Evolutionary conservation across 92 coral and sea anemone genomes (phyloP), one percentile per base, ranked within the genome.

Genomic region (Epizoanthus rinbou): DNA sequence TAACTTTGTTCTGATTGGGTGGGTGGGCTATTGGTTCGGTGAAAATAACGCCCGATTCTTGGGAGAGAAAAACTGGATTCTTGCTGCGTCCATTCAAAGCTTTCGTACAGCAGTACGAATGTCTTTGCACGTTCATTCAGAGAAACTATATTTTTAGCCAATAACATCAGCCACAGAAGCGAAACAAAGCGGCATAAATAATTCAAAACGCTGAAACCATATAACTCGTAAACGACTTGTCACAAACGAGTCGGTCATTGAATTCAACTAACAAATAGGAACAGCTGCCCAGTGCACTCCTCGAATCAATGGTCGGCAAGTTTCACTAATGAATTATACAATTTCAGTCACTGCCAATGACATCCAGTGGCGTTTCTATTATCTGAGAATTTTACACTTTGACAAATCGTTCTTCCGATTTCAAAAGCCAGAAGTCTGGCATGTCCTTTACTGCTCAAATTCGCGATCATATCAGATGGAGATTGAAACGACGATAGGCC

Each of bases 171-270:
- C 58, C 63, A 64, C 74, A 75, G 76, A 24, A 78, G 85, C 62
- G 76, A 84, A 91, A 92, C 90, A 93, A 90, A 90, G 89, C 84
- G 84, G 23, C 86, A 93, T 93, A 86, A 91, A 93, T 93, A 83
- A 93, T 93, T 93, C 92, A 93, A 79, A 80, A 88, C 83, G 79
- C 69, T 65, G 71, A 85, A 82, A 80, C 73, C 88, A 85, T 87
- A 80, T 93, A 94, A 85, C 90, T 86, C 89, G 74, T 76, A 82
- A 85, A 85, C 52, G 86, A 76, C 82, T 85, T 58, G 64, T 71
- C 57, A 63, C 81, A 70, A 75, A 80, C 62, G 80, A 37, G 79
- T 45, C 72, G 73, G 63, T 80, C 56, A 28, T 28, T 28, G 31
- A 86, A 33, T 72, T 52, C 58, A 33, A n/a, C 85, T 23, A 8